phyloP scores from a whole-genome alignment of 1,140 invertebrate genomes.

The Druon quercuslanigerum region DNA sequence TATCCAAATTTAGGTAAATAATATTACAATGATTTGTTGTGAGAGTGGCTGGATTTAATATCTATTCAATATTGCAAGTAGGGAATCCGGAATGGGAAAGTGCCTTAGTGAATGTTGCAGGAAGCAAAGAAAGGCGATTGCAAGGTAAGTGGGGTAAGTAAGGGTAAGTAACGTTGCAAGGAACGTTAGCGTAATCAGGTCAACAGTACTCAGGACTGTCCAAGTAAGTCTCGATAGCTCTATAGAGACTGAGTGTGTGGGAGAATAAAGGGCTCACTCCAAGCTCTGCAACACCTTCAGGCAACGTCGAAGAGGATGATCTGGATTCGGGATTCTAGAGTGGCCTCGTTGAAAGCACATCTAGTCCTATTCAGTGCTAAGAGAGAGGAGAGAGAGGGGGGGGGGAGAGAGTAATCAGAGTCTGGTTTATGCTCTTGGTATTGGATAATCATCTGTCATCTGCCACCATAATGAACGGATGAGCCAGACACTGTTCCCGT shows the following conservation, averaged over 20 bases:
- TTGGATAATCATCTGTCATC: conserved; percentile 29
- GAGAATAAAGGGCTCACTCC: neutral
- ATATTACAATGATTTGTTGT: too few relatives aligned
- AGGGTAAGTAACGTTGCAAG: conserved; percentile 15
- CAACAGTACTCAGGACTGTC: conserved; percentile 6
- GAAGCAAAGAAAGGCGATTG: neutral
- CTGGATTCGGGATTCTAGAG: neutral
- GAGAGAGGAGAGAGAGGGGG: too few relatives aligned
- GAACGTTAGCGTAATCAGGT: conserved; percentile 24
- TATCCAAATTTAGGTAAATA: too few relatives aligned
- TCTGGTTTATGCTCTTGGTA: neutral
- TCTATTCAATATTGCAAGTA: neutral
- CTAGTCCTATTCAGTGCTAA: neutral
- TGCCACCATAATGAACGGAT: conserved; percentile 25
- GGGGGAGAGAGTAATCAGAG: neutral
- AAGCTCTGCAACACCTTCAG: conserved; percentile 14
- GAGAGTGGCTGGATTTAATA: neutral
- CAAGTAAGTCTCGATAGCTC: neutral
- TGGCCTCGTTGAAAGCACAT: conserved; percentile 21
- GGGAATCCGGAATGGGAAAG: neutral
- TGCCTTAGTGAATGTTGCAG: neutral
- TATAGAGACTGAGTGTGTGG: neutral
- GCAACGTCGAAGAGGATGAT: conserved; percentile 9
- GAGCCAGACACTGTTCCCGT: conserved; percentile 27
- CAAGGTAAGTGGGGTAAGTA: neutral